A percentile compares a stretch with the other conserved stretches of the same genome.
phyloP scores from a whole-genome alignment of 1,140 invertebrate genomes.

The Hyphantria cunea region DNA sequence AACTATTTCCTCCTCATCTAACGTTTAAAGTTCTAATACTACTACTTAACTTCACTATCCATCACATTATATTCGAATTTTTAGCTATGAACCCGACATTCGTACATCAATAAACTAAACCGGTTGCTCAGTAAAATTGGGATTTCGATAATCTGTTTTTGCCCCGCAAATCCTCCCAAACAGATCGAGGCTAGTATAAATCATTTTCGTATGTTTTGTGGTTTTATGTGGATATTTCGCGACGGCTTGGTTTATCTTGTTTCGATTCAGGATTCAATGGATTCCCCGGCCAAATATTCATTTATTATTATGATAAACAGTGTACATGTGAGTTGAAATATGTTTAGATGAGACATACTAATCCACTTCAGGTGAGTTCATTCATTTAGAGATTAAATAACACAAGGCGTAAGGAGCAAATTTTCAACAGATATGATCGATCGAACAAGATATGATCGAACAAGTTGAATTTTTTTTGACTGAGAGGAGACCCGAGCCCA shows the following conservation, averaged over 20 bases:
- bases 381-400: too few species aligned
- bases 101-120: constrained; percentile 44
- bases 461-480: too few species aligned
- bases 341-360: constrained; percentile 6
- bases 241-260: constrained; percentile 63
- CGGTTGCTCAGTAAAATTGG: constrained; percentile 63
- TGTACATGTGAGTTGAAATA: constrained; percentile 6
- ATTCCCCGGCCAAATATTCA: constrained; percentile 32
- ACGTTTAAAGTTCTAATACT: too few species aligned
- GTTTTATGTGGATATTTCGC: constrained; percentile 67
- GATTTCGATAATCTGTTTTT: constrained; percentile 76
- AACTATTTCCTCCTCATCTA: too few species aligned
- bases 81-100: constrained; percentile 25
- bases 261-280: constrained; percentile 53
- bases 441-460: too few species aligned
- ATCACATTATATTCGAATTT: neutral
- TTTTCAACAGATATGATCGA: too few species aligned
- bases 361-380: constrained; percentile 20
- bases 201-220: constrained; percentile 74
- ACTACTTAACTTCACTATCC: too few species aligned
- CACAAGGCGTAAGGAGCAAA: too few species aligned
- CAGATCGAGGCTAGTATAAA: constrained; percentile 68
- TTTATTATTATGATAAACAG: constrained; percentile 20
- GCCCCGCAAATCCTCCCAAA: constrained; percentile 59
- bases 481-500: too few species aligned